A percentile compares a stretch with the other conserved stretches of the same genome.
Conservation (phyloP, 2,797 vertebrate genomes). For the Lepus townsendii region DNA sequence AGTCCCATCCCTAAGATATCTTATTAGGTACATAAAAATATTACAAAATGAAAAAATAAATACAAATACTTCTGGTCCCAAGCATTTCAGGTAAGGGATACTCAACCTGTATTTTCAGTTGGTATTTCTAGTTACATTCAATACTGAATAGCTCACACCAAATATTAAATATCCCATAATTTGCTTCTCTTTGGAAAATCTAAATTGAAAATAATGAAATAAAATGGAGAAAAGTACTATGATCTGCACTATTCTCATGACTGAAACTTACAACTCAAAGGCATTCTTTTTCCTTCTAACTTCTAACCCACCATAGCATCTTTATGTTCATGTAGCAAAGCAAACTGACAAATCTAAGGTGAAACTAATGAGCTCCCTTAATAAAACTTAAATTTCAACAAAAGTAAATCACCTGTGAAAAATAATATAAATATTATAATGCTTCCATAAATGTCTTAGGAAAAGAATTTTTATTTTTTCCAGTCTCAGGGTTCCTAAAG, state of each 20-base stretch:
- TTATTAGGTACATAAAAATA: background rate
- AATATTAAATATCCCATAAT: constrained; percentile 51
- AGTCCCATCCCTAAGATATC: background rate
- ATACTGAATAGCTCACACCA: constrained; percentile 16
- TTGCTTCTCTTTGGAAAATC: constrained; percentile 56
- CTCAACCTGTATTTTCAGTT: background rate
- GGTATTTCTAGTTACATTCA: constrained; percentile 44
- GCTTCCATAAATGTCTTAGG: constrained; percentile 12
- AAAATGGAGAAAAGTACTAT: background rate
- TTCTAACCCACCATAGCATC: constrained; percentile 37
- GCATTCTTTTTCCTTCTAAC: constrained; percentile 43
- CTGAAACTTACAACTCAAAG: constrained; percentile 47
- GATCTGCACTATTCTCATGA: background rate
- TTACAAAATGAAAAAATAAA: background rate
- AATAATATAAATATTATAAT: constrained; percentile 44
- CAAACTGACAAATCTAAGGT: constrained; percentile 41
- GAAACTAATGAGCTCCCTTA: constrained; percentile 2
- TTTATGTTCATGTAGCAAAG: constrained; percentile 27
- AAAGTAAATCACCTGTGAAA: constrained; percentile 33
- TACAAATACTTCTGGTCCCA: background rate
- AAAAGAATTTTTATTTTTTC: constrained; percentile 28
- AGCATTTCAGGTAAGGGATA: background rate
- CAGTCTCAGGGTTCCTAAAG: background rate
- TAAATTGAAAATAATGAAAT: constrained; percentile 63
- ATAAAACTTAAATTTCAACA: constrained; percentile 31